These are phyloP conservation scores for Sarcophaga variegata DNA, from an alignment of 2,888 invertebrate genomes.

Conservation along the genomic window DNA sequence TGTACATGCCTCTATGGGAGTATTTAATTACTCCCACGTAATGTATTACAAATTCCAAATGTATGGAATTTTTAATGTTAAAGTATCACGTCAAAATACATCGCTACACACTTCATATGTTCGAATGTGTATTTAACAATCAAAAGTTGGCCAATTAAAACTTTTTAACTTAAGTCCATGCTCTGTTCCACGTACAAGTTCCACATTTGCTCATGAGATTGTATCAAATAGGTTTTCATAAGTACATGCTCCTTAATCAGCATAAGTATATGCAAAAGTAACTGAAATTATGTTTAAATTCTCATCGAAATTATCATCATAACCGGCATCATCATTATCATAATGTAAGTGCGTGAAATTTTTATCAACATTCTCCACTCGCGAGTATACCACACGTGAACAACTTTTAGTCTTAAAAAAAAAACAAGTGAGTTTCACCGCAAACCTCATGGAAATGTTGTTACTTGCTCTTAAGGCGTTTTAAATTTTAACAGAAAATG, in stretches of 20 bases:
- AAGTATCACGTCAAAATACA: too few species aligned
- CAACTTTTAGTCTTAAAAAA: slow-evolving; percentile 31
- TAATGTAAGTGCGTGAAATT: slow-evolving; percentile 37
- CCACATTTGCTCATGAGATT: neutral
- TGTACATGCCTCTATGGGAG: too few species aligned
- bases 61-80: too few species aligned
- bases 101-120: too few species aligned
- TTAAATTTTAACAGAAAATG: too few species aligned
- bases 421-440: too few species aligned
- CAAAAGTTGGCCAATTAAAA: slow-evolving; percentile 65
- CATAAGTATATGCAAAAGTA: neutral
- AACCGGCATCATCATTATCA: neutral
- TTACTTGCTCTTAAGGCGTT: too few species aligned
- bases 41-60: too few species aligned
- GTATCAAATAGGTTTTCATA: slow-evolving; percentile 4
- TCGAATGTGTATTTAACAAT: too few species aligned
- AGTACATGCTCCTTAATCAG: neutral
- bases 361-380: slow-evolving; percentile 37
- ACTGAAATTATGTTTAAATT: slow-evolving; percentile 7
- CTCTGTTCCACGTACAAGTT: neutral
- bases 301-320: neutral
- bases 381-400: slow-evolving; percentile 13
- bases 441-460: too few species aligned
- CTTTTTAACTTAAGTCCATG: slow-evolving; percentile 45
- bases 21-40: too few species aligned